Percentiles rank a stretch among this genome's conserved stretches.
These are phyloP conservation scores for Chaunax sp. DNA, from an alignment of 2,797 vertebrate genomes.

Conservation along the genomic window DNA sequence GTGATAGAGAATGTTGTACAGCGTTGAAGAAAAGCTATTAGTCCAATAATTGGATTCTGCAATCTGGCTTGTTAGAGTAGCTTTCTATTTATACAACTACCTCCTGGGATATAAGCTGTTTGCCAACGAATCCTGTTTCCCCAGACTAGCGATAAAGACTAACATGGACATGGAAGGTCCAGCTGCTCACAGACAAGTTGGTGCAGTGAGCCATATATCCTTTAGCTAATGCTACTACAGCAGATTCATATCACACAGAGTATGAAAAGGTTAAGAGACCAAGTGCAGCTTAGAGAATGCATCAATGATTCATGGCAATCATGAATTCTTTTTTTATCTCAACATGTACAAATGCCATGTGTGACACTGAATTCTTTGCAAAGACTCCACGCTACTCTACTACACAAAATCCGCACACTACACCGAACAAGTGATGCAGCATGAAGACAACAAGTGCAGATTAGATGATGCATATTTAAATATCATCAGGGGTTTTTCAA, in stretches of 20 bases:
- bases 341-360: slow-evolving; percentile 57
- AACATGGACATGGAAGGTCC: slow-evolving; percentile 54
- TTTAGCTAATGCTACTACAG: slow-evolving; percentile 53
- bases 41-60: slow-evolving; percentile 76
- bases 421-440: slow-evolving; percentile 2
- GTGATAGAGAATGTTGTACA: slow-evolving; percentile 63
- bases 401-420: slow-evolving; percentile 29
- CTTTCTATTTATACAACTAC: slow-evolving; percentile 71
- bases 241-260: slow-evolving; percentile 69
- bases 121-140: slow-evolving; percentile 74
- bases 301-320: slow-evolving; percentile 60
- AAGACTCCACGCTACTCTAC: too few relatives aligned
- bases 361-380: slow-evolving; percentile 41
- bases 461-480: slow-evolving; percentile 24
- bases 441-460: slow-evolving; percentile 6
- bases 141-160: slow-evolving; percentile 62
- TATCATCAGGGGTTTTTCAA: background rate
- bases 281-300: slow-evolving; percentile 44
- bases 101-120: slow-evolving; percentile 71
- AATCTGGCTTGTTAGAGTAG: slow-evolving; percentile 76
- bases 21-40: slow-evolving; percentile 72
- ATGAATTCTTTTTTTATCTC: slow-evolving; percentile 42
- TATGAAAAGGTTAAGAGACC: slow-evolving; percentile 64
- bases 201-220: slow-evolving; percentile 48
- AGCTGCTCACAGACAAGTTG: slow-evolving; percentile 42